Evolutionary conservation across 2,888 invertebrate species (phyloP).

Genomic region (Ophioninae sp.): DNA sequence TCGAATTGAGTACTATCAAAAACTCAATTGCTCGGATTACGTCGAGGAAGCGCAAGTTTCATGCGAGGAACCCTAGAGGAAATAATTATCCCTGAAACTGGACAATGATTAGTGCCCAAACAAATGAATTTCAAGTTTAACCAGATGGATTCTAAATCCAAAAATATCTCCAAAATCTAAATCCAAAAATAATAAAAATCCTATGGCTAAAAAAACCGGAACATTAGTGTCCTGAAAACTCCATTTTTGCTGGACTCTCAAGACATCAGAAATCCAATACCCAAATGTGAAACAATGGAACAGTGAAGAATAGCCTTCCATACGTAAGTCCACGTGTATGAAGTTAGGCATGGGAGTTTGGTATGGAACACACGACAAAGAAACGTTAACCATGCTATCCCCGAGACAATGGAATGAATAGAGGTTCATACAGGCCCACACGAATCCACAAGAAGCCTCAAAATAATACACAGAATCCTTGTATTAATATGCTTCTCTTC

Average conservation of each 20-base stretch:
- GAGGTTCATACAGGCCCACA: constrained; percentile 6
- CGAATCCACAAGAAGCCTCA: neutral
- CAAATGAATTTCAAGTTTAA: too few relatives aligned
- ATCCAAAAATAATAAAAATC: too few relatives aligned
- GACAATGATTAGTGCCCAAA: too few relatives aligned
- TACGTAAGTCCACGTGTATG: neutral
- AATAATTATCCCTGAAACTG: too few relatives aligned
- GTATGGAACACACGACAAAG: constrained; percentile 52
- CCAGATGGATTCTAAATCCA: too few relatives aligned
- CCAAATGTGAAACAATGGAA: constrained; percentile 32
- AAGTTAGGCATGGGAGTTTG: constrained; percentile 49
- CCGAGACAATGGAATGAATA: constrained; percentile 55
- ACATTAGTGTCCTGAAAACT: neutral
- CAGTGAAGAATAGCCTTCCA: neutral
- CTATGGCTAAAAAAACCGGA: too few relatives aligned
- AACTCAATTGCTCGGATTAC: constrained; percentile 48
- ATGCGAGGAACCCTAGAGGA: too few relatives aligned
- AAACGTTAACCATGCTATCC: constrained; percentile 57
- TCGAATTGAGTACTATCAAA: constrained; percentile 27
- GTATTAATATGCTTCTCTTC: constrained; percentile 14
- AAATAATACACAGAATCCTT: constrained; percentile 6
- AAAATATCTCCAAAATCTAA: too few relatives aligned
- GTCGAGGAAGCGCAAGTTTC: neutral
- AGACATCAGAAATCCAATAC: constrained; percentile 4
- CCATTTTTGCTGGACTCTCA: neutral